Evolutionary conservation across 2,113 vertebrate species (phyloP), one percentile per base, ranked within the genome.

Genomic region (Acrocephalus kingi): DNA sequence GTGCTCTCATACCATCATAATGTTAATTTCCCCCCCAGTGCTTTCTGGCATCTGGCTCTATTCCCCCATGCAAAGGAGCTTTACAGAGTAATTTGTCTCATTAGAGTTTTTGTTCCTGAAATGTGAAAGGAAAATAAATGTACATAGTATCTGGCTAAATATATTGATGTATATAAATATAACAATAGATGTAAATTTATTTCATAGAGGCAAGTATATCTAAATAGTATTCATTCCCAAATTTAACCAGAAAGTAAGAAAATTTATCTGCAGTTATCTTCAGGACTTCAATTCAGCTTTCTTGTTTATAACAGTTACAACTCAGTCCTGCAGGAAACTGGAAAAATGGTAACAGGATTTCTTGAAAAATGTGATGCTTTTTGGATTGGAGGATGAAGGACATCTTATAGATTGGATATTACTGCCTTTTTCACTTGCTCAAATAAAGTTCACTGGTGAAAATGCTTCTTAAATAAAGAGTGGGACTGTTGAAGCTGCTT

Each of bases 41-140:
- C 25, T 95, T 96, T 91, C 62, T 94, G 83, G 75, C 91, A 96
- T 95, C 93, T 96, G 87, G 45, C n/a, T 93, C 58, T 83, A 81
- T 89, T 96, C 84, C 59, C 59, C 59, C 56, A 92, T 88, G 82
- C 37, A 88, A 95, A 95, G 81, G 54, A 90, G 19, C 28, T 90
- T 87, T 77, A 69, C 73, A 78, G 64, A 83, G 30, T 77, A 76
- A 95, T 92, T 92, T 87, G 48, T 93, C 69, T 95, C 76, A 78
- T 92, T 92, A 81, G 64, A 89, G 54, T 81, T 72, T 86, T 90
- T 92, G 9, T 75, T 88, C 23, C 28, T 80, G 37, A 92, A 90
- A 71, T 92, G 28, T 41, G n/a, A 86, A 89, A 87, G 24, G 16
- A 94, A 94, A 93, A 48, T 35, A 69, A 69, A 61, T 59, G 46